Conservation (phyloP, 2,888 invertebrate species). For the Idaea biselata region DNA sequence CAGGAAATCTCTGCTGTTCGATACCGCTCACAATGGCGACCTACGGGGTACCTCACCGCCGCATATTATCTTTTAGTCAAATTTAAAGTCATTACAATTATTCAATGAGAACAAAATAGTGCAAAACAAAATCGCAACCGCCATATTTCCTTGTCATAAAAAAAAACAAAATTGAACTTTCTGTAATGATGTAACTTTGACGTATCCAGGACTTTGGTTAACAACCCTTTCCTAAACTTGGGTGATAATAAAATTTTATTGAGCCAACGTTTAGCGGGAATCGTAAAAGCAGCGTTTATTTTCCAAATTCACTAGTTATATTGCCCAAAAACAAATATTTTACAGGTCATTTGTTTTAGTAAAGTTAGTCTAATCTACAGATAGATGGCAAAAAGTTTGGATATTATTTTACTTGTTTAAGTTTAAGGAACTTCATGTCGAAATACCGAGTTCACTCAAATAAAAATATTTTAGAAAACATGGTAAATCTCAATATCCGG, state of each 20-base stretch:
- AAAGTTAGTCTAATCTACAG: neutral
- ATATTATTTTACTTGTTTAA: neutral
- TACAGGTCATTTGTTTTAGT: conserved; percentile 30
- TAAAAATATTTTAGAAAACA: no score
- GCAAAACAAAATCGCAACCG: neutral
- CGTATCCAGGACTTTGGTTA: neutral
- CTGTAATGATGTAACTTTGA: conserved; percentile 1
- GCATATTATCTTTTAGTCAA: no score
- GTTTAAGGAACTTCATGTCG: neutral
- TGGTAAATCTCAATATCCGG: no score
- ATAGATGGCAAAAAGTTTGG: neutral
- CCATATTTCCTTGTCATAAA: neutral
- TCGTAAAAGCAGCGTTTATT: conserved; percentile 48
- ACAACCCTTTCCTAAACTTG: conserved; percentile 37
- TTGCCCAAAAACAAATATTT: conserved; percentile 58
- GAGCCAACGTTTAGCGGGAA: conserved; percentile 60
- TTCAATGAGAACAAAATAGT: no score
- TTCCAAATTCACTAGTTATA: conserved; percentile 41
- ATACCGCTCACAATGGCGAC: no score
- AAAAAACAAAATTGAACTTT: conserved; percentile 12
- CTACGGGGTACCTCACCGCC: no score
- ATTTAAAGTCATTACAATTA: no score
- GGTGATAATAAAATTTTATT: conserved; percentile 68
- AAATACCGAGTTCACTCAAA: no score
- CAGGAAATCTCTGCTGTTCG: no score